phyloP scores from a whole-genome alignment of 2,888 invertebrate genomes.

The Ariolimax columbianus region DNA sequence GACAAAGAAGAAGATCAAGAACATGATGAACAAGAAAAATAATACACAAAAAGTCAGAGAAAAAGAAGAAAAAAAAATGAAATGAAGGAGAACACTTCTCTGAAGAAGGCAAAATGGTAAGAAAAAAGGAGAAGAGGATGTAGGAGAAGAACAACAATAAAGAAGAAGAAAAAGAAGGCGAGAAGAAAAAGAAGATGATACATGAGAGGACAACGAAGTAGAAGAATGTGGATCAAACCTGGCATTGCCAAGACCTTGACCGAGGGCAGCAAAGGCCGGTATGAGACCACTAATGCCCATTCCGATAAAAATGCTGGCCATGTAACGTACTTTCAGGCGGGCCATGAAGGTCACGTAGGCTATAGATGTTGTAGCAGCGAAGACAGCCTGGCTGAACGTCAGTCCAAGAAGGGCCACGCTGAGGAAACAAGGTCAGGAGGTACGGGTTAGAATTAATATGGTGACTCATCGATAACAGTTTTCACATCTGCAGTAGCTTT shows the following conservation, averaged over 20 bases:
- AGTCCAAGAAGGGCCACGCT: slow-evolving; percentile 34
- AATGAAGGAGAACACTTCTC: neutral
- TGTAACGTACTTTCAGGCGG: slow-evolving; percentile 84
- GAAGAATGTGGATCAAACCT: too few relatives aligned
- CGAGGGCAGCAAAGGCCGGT: slow-evolving; percentile 87
- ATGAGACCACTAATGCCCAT: slow-evolving; percentile 83
- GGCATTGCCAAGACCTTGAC: slow-evolving; percentile 85
- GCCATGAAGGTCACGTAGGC: slow-evolving; percentile 90
- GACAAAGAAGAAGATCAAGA: neutral
- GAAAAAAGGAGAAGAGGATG: too few relatives aligned
- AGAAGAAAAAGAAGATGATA: too few relatives aligned
- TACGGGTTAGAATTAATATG: too few relatives aligned
- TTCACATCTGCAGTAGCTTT: too few relatives aligned
- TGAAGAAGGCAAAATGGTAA: too few relatives aligned
- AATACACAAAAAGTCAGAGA: neutral
- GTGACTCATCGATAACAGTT: too few relatives aligned
- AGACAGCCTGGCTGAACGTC: slow-evolving; percentile 32
- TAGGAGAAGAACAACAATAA: too few relatives aligned
- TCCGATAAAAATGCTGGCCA: slow-evolving; percentile 85
- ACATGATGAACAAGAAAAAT: neutral
- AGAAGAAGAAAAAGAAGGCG: too few relatives aligned
- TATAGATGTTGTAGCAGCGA: slow-evolving; percentile 85
- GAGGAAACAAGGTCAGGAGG: neutral
- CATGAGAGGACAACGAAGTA: too few relatives aligned
- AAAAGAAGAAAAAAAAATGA: neutral